phyloP scores from a whole-genome alignment of 2,888 invertebrate genomes.

The Sinelater perroti region DNA sequence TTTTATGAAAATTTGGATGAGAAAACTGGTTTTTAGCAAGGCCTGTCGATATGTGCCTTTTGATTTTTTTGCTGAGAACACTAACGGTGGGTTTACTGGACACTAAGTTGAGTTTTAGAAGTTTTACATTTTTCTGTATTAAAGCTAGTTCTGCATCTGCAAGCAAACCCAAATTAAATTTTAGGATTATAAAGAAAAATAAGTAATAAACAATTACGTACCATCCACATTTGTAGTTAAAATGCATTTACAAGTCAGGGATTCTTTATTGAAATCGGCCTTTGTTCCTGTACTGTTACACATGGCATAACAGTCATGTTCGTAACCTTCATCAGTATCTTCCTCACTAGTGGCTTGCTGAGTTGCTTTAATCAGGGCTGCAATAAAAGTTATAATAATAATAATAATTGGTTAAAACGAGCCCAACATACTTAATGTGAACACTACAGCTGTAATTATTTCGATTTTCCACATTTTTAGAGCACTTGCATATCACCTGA shows the following conservation, averaged over 20 bases:
- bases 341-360: neutral
- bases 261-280: conserved; percentile 5
- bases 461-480: conserved; percentile 9
- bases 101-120: neutral
- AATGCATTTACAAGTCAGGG: conserved; percentile 1
- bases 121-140: neutral
- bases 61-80: neutral
- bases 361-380: neutral
- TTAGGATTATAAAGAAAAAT: neutral
- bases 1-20: no score
- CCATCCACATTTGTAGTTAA: neutral
- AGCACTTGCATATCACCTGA: no score
- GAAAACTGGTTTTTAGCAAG: no score
- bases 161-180: neutral
- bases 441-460: neutral
- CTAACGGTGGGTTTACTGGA: neutral
- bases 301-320: neutral
- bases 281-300: neutral
- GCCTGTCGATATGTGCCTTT: neutral
- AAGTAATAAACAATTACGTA: neutral
- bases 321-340: neutral
- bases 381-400: neutral
- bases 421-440: neutral
- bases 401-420: neutral
- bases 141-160: conserved; percentile 9